Percentiles rank a stretch among this genome's conserved stretches.
These are phyloP conservation scores for Loris lydekkerianus DNA, from an alignment of 2,797 vertebrate genomes.

Conservation along the genomic window DNA sequence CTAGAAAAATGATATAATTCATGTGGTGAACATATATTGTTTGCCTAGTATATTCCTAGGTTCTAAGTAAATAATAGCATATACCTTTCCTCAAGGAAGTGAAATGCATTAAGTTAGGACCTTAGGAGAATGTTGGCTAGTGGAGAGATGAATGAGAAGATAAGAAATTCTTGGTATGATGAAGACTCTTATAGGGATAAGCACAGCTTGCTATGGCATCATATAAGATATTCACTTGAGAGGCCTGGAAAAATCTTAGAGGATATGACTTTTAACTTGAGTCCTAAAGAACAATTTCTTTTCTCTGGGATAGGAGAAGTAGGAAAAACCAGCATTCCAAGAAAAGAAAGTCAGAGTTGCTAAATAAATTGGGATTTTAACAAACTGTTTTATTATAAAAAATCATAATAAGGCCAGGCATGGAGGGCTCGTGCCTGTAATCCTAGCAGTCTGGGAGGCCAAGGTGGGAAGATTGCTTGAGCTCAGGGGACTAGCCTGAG, in stretches of 20 bases:
- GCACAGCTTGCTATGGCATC: background rate
- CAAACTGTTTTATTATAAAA: background rate
- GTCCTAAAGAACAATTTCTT: background rate
- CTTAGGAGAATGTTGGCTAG: background rate
- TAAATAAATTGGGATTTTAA: background rate
- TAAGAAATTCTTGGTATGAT: background rate
- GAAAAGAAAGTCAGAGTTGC: background rate
- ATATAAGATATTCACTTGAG: background rate
- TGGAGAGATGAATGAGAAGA: background rate
- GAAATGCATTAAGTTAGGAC: background rate
- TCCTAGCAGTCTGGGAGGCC: no score
- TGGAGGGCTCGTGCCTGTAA: no score
- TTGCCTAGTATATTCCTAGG: slow-evolving; percentile 30
- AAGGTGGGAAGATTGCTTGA: no score
- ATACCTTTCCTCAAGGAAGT: slow-evolving; percentile 32
- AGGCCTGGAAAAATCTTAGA: background rate
- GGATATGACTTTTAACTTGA: background rate
- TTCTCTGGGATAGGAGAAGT: background rate
- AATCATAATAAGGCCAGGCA: background rate
- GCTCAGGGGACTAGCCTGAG: no score
- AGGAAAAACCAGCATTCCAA: background rate
- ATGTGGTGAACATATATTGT: background rate
- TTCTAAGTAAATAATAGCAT: slow-evolving; percentile 21
- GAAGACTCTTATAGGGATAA: background rate
- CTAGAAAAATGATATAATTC: slow-evolving; percentile 30